Percentiles rank a stretch among this genome's conserved stretches.
These are phyloP conservation scores for Iselma pallidipennis DNA, from an alignment of 2,888 invertebrate species.

Conservation along the genomic window DNA sequence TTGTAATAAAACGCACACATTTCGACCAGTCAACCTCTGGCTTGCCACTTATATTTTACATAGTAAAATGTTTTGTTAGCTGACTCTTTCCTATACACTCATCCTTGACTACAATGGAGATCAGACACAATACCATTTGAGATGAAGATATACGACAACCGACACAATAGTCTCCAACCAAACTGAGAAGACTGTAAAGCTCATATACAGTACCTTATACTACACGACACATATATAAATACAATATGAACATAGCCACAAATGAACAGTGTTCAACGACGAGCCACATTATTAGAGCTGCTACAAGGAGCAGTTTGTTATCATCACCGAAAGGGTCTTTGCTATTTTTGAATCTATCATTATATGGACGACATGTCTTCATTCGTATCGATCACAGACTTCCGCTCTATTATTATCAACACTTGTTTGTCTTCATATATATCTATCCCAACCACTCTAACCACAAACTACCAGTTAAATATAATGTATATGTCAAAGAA, in stretches of 20 bases:
- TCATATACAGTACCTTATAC: not conserved
- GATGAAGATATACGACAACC: constrained; percentile 40
- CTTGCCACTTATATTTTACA: too few species aligned
- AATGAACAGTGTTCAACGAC: constrained; percentile 30
- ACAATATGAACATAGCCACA: constrained; percentile 30
- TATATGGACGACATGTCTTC: too few species aligned
- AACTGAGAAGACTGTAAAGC: constrained; percentile 33
- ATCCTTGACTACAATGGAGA: constrained; percentile 39
- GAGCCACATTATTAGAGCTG: constrained; percentile 22
- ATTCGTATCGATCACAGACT: not conserved
- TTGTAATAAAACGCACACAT: too few species aligned
- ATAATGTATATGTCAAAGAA: not conserved
- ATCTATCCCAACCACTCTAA: too few species aligned
- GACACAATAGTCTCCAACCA: constrained; percentile 33
- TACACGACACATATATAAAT: constrained; percentile 18
- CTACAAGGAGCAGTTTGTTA: constrained; percentile 19
- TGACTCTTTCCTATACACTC: not conserved
- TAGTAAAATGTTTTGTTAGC: too few species aligned
- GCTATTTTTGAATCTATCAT: constrained; percentile 17
- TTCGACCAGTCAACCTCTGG: too few species aligned
- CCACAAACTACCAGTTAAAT: too few species aligned
- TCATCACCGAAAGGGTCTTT: constrained; percentile 13
- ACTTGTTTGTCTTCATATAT: not conserved
- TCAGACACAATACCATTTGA: constrained; percentile 37
- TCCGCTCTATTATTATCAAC: not conserved